Evolutionary conservation across 2,113 vertebrate species (phyloP), one percentile per base, ranked within the genome.

Genomic region (Pseudopodoces humilis): DNA sequence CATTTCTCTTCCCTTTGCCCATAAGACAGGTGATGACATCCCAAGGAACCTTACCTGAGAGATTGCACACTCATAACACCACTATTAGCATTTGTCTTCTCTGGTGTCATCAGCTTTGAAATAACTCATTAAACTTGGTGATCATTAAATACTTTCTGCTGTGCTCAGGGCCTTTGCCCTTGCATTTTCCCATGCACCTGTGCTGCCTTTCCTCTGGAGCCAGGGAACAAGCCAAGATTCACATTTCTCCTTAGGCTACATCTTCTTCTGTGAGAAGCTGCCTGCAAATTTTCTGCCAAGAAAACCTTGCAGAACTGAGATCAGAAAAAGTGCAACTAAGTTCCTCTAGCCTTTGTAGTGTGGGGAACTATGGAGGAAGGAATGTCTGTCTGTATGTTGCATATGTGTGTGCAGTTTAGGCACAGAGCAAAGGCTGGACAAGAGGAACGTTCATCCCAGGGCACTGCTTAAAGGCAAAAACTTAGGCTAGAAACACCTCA

Each of bases 1-100:
- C 56, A 74, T 62, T 94, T 71, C 16, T 9, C 60, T 94, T 97
- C 91, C 77, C 60, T 35, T 60, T 91, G 83, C 62, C 82, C 7
- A 0, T 85, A 44, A 72, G 67, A 90, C 83, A 96, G 90, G 92
- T 28, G 65, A 92, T 96, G 94, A 87, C 70, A 95, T 89, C 71
- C 87, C 30, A 31, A 52, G n/a, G 65, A 88, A 94, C 46, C 35
- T 78, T 77, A 95, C 25, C 81, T 86, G 84, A 75, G 39, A 85
- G 67, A 53, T 1, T 41, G 69, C 58, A 82, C 13, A 10, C 19
- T 75, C 7, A 1, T 24, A 93, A 72, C 37, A 74, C 37, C 43
- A 37, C 25, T 30, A 1, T 14, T 70, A 76, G 11, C 27, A 75
- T 90, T 69, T 86, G 28, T 63, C 71, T 86, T 86, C 68, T 70